Percentiles rank a stretch among this genome's conserved stretches.
These are phyloP conservation scores for Lepidothrix coronata DNA, from an alignment of 2,113 vertebrate genomes.

Conservation along the genomic window DNA sequence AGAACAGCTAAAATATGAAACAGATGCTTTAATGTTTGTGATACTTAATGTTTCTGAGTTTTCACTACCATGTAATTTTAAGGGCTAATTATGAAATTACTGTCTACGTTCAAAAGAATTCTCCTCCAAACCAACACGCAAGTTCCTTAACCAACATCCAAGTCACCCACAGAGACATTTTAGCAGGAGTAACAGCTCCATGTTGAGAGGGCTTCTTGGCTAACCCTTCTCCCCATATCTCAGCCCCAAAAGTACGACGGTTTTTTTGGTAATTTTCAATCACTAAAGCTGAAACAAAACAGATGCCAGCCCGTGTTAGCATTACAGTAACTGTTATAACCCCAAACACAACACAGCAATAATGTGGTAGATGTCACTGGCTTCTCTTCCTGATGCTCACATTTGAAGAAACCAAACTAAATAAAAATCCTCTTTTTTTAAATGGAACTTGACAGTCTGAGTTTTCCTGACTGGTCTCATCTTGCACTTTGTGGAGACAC, in stretches of 20 bases:
- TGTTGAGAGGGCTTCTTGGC: background rate
- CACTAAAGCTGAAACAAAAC: conserved; percentile 26
- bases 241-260: background rate
- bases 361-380: background rate
- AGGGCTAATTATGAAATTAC: conserved; percentile 69
- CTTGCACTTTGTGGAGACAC: background rate
- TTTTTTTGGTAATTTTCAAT: conserved; percentile 24
- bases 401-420: conserved; percentile 40
- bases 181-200: background rate
- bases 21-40: conserved; percentile 33
- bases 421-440: conserved; percentile 16
- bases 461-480: background rate
- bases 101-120: conserved; percentile 20
- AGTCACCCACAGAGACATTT: conserved; percentile 6
- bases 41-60: conserved; percentile 41
- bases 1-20: conserved; percentile 32
- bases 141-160: conserved; percentile 22
- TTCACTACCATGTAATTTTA: conserved; percentile 67
- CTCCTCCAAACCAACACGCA: conserved; percentile 32
- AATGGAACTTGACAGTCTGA: conserved; percentile 39
- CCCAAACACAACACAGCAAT: conserved; percentile 24
- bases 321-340: conserved; percentile 29
- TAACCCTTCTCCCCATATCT: background rate
- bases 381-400: background rate
- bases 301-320: conserved; percentile 29